Conservation (phyloP, 1,140 invertebrate genomes). For the Nilaparvata lugens region DNA sequence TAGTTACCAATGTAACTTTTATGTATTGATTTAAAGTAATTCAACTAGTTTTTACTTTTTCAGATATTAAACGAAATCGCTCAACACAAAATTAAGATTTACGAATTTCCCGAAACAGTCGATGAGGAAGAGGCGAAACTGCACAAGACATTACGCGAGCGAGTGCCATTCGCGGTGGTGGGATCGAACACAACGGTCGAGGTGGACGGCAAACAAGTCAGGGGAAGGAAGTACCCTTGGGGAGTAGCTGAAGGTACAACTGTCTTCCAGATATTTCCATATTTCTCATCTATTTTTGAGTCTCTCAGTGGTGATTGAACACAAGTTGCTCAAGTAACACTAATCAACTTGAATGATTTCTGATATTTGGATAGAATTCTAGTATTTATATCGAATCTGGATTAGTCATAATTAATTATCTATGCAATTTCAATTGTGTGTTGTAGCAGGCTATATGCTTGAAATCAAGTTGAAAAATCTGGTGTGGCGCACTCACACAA, state of each 20-base stretch:
- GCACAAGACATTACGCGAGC: constrained; percentile 60
- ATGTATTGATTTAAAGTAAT: no score
- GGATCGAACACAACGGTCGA: constrained; percentile 94
- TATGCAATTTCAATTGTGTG: no score
- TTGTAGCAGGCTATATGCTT: no score
- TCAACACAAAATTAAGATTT: constrained; percentile 97
- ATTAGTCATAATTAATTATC: no score
- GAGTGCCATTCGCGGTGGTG: constrained; percentile 98
- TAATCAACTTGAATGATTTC: no score
- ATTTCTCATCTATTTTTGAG: constrained; percentile 11
- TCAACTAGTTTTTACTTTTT: constrained; percentile 31
- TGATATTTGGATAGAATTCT: no score
- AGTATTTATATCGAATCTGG: no score
- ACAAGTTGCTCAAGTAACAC: no score
- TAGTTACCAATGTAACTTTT: no score
- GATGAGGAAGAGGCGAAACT: constrained; percentile 59
- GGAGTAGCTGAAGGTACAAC: constrained; percentile 80
- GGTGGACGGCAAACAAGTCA: constrained; percentile 72
- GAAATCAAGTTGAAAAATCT: no score
- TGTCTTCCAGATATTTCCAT: constrained; percentile 11
- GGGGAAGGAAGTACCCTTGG: constrained; percentile 96
- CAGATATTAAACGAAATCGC: constrained; percentile 94
- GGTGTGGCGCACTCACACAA: no score
- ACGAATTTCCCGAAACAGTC: constrained; percentile 89
- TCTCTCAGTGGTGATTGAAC: background rate